Evolutionary conservation across 2,113 vertebrate genomes (phyloP), one percentile per base, ranked within the genome.

Genomic region (Aramus guarauna): DNA sequence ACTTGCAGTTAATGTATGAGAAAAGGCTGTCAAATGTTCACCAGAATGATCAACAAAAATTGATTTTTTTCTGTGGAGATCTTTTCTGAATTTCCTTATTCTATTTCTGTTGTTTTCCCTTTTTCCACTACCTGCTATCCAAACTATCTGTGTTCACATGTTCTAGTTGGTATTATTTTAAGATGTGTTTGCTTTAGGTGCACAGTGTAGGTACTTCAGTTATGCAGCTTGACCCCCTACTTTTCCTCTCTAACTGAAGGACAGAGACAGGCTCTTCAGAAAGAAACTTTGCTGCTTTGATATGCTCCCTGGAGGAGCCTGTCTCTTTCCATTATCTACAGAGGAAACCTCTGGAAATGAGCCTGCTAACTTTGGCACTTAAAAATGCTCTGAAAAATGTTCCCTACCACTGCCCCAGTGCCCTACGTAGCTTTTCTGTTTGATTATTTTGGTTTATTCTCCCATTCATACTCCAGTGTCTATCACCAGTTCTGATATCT

Each of bases 1-100:
- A 90, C 92, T 94, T 83, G 52, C 88, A 88, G 97, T 98, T 98
- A 98, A 98, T 97, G 71, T 95, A 98, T 95, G 96, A 98, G 94
- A 83, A 97, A 95, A 30, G 80, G 47, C 83, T 97, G 91, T 96
- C 96, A 97, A 97, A 98, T 94, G 94, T 97, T 98, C 96, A 88
- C 91, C 90, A 92, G 88, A 95, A 96, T 91, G 78, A 96, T 88
- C 79, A 94, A 95, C 41, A 93, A 95, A 95, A 92, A 88, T 32
- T 37, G 8, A 47, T 71, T 48, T 80, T 80, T 53, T 71, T 39
- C 90, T 36, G 30, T 82, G 32, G 29, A 58, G 37, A 22, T 72
- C 26, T 82, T 75, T 89, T 75, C 23, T 75, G 17, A 21, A 81
- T 78, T 75, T 81, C n/a, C 16, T 59, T 58, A 34, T 68, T 92